phyloP scores from a whole-genome alignment of 2,113 vertebrate genomes.

The Clarias macrocephalus region DNA sequence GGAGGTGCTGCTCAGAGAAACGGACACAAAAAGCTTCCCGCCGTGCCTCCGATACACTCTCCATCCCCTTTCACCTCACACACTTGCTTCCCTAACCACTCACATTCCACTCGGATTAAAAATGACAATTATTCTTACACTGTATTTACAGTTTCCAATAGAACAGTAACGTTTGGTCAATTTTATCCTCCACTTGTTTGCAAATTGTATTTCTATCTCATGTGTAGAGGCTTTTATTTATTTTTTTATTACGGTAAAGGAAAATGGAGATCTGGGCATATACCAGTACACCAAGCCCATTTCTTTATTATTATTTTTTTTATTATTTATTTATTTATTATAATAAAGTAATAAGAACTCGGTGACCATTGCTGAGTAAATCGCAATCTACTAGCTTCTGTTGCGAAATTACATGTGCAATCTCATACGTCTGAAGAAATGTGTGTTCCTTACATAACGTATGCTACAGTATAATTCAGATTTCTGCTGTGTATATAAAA shows the following conservation, averaged over 20 bases:
- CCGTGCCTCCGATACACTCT: neutral
- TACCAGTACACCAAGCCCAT: neutral
- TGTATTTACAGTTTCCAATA: neutral
- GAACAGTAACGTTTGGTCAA: neutral
- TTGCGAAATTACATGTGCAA: neutral
- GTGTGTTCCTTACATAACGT: neutral
- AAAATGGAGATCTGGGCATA: too few relatives aligned
- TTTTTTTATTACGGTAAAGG: neutral
- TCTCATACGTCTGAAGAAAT: neutral
- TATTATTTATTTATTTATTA: neutral
- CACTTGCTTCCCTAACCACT: neutral
- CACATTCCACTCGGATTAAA: neutral
- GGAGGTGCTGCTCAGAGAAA: slow-evolving; percentile 33
- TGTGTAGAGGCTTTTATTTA: neutral
- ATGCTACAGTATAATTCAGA: neutral
- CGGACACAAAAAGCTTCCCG: slow-evolving; percentile 5
- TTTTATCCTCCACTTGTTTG: neutral
- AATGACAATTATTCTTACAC: neutral
- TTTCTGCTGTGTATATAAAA: neutral
- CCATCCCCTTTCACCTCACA: neutral
- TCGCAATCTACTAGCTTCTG: neutral
- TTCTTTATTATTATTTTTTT: neutral
- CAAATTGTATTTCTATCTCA: neutral
- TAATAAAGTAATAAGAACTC: neutral
- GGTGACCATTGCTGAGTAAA: neutral